Percentiles rank a stretch among this genome's conserved stretches.
Evolutionary conservation across 2,113 vertebrate genomes (phyloP).

Genomic region (Pycnonotus jocosus): DNA sequence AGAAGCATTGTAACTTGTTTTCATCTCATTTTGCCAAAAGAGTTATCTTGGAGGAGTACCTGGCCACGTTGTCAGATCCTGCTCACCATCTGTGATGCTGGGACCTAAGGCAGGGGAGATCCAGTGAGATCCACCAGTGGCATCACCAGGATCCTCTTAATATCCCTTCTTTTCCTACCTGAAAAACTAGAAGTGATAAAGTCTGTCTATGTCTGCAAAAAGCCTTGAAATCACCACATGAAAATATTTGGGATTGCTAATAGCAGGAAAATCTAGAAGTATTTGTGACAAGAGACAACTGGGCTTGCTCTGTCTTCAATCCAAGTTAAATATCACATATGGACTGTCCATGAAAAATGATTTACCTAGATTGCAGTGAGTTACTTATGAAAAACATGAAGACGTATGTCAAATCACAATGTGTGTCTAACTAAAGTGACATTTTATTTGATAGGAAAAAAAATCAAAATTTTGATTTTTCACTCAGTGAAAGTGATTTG

Average conservation of each 20-base stretch:
- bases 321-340: neutral
- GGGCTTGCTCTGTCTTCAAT: neutral
- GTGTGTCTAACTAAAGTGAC: neutral
- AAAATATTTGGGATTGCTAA: neutral
- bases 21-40: neutral
- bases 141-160: neutral
- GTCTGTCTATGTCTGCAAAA: neutral
- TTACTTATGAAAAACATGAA: constrained; percentile 31
- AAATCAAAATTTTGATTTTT: neutral
- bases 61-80: neutral
- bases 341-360: neutral
- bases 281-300: neutral
- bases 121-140: neutral
- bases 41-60: neutral
- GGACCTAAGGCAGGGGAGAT: neutral
- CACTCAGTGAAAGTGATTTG: neutral
- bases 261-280: neutral
- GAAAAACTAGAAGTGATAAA: neutral
- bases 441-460: neutral
- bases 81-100: accelerated
- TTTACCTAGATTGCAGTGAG: neutral
- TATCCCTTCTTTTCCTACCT: neutral
- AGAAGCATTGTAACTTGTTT: constrained; percentile 43
- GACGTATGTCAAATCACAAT: neutral
- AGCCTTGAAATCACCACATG: neutral